Conservation (phyloP, 2,113 vertebrate genomes). For the Rallus limicola region DNA sequence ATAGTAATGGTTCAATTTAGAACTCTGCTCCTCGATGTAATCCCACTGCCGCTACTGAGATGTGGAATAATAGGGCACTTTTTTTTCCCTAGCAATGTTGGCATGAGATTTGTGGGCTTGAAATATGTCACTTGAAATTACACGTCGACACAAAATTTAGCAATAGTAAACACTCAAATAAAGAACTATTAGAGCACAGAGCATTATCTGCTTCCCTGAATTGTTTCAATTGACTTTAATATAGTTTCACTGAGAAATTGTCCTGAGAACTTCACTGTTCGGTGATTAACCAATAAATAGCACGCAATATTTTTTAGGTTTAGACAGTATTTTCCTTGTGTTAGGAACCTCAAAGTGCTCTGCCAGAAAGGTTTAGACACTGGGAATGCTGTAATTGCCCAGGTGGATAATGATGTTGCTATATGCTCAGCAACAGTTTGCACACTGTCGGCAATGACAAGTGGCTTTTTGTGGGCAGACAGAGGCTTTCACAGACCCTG, state of each 20-base stretch:
- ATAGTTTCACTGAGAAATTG: not conserved
- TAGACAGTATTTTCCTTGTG: not conserved
- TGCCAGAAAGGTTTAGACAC: not conserved
- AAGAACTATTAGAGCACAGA: not conserved
- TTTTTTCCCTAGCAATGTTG: not conserved
- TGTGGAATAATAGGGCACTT: not conserved
- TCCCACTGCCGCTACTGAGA: not conserved
- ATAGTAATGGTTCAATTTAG: not conserved
- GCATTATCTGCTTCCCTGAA: not conserved
- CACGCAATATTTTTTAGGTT: not conserved
- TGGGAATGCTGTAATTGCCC: not conserved
- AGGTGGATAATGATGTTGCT: not conserved
- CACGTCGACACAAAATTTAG: not conserved
- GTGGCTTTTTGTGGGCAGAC: not conserved
- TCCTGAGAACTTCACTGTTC: not conserved
- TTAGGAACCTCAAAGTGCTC: not conserved
- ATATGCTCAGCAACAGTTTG: not conserved
- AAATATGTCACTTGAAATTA: slow-evolving; percentile 10
- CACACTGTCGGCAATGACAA: not conserved
- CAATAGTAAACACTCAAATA: not conserved
- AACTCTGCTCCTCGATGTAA: not conserved
- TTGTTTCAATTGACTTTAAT: slow-evolving; percentile 11
- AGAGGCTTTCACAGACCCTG: not conserved
- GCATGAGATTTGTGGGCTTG: not conserved
- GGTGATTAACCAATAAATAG: not conserved